Base-by-base conservation (phyloP, 2,888 invertebrate genomes). In the Xanthia togata region DNA sequence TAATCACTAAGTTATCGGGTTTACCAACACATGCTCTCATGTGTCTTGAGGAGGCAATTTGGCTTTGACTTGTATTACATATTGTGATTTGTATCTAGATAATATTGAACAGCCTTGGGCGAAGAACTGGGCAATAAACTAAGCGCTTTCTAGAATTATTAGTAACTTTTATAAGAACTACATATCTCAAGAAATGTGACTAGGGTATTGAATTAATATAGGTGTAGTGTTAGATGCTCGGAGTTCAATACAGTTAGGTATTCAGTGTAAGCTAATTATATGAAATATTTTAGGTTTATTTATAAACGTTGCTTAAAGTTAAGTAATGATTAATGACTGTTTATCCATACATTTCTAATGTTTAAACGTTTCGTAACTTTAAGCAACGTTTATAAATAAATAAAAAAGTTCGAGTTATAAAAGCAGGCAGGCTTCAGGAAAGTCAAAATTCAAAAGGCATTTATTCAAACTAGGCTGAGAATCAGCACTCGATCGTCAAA, bases 1-100 rank as follows among this genome's bases (percentile, higher is more conserved):
- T 74, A 72, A 85, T 85, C 76, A 83, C 70, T 26, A 41, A 81
- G 44, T 68, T 83, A 85, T 85, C 57, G 72, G 31, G 47, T 67
- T 55, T 62, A 57, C 41, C 50, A 78, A 67, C 60, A 73, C 74
- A 70, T 60, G 68, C 44, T 67, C 69, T 17, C 70, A 64, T 76
- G 50, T 50, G 55, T 71, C 74, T 85, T 53, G 57, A 17, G 73
- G 35, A 60, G n/a, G 64, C 70, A 83, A 85, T 85, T 85, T 83
- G 70, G 74, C 70, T 67, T 64, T 41, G 41, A 73, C 11, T 69
- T 60, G 17, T 72, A 74, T 72, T 67, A 73, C 53, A 35, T 62
- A 62, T 70, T 70, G 57, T 82, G 67, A 76, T 68, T 76, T 81
- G 69, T 79, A 53, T 65, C 47, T 55, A 50, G 59, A 70, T 81